Conservation (phyloP, 2,888 invertebrate species). For the Acleris laterana region DNA sequence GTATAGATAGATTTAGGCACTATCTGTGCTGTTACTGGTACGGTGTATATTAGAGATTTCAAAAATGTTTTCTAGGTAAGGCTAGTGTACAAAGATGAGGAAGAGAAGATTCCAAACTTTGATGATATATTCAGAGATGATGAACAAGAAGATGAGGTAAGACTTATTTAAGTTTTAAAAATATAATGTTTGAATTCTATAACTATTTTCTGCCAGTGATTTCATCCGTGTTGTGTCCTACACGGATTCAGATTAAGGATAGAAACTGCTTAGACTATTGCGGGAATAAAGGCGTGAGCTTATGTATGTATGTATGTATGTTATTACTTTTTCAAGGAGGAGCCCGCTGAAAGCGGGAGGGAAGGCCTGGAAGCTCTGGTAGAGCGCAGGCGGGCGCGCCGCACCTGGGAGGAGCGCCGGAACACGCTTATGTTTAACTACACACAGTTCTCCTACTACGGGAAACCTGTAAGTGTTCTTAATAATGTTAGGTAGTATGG, state of each 20-base stretch:
- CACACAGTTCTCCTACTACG: slow-evolving; percentile 94
- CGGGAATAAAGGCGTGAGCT: too few species aligned
- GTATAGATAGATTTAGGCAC: too few species aligned
- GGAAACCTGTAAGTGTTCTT: slow-evolving; percentile 86
- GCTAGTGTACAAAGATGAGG: slow-evolving; percentile 86
- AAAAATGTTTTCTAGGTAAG: slow-evolving; percentile 63
- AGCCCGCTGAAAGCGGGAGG: slow-evolving; percentile 68
- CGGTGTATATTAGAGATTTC: neutral
- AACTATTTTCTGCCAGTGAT: too few species aligned
- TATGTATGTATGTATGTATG: too few species aligned
- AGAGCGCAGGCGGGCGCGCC: slow-evolving; percentile 86
- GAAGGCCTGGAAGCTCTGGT: slow-evolving; percentile 82
- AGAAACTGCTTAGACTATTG: too few species aligned
- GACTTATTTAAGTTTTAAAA: neutral
- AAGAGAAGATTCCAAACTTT: slow-evolving; percentile 93
- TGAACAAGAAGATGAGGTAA: slow-evolving; percentile 71
- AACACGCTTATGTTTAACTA: slow-evolving; percentile 95
- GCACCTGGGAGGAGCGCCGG: slow-evolving; percentile 93
- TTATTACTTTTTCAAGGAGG: slow-evolving; percentile 63
- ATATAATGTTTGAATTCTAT: too few species aligned
- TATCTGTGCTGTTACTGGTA: neutral
- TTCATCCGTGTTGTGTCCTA: too few species aligned
- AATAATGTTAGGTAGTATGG: neutral
- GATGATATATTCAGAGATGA: slow-evolving; percentile 93
- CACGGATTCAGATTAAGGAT: too few species aligned